Evolutionary conservation across 2,797 vertebrate genomes (phyloP).

Genomic region (Distichodus sexfasciatus): DNA sequence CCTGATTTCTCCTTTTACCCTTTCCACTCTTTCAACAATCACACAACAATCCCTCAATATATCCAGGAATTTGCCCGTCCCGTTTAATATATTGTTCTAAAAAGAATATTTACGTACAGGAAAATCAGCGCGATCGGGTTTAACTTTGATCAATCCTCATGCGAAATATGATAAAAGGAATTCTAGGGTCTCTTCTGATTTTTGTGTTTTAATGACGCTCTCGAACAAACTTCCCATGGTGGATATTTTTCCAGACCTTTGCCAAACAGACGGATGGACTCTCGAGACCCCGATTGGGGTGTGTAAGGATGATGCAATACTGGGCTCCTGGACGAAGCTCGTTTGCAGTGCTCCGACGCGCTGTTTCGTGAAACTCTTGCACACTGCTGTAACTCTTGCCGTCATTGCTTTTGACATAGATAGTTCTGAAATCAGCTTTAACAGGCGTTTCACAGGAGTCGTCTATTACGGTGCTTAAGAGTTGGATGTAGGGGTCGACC

Average conservation of each 20-base stretch:
- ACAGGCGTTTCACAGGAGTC: slow-evolving; percentile 29
- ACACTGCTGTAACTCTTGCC: slow-evolving; percentile 41
- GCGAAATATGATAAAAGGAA: not conserved
- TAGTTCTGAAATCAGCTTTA: slow-evolving; percentile 1
- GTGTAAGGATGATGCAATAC: slow-evolving; percentile 21
- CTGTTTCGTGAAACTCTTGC: slow-evolving; percentile 41
- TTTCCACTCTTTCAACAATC: too few relatives aligned
- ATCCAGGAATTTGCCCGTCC: too few relatives aligned
- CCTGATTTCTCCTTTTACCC: too few relatives aligned
- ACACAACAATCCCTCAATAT: too few relatives aligned
- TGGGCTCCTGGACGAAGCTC: slow-evolving; percentile 14
- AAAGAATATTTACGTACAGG: slow-evolving; percentile 36
- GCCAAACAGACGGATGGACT: not conserved
- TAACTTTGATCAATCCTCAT: too few relatives aligned
- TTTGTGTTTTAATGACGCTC: slow-evolving; percentile 23
- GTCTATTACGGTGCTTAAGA: slow-evolving; percentile 52
- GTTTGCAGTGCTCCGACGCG: slow-evolving; percentile 24
- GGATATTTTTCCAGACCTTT: slow-evolving; percentile 37
- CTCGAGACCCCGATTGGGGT: not conserved
- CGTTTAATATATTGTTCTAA: slow-evolving; percentile 13
- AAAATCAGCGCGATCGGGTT: slow-evolving; percentile 17
- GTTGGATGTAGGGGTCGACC: too few relatives aligned
- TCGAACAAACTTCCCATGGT: slow-evolving; percentile 35
- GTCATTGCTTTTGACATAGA: slow-evolving; percentile 36
- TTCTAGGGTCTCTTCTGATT: not conserved